Percentiles rank a stretch among this genome's conserved stretches.
Evolutionary conservation across 1,140 invertebrate genomes (phyloP).

Genomic region (Anoplophora glabripennis): DNA sequence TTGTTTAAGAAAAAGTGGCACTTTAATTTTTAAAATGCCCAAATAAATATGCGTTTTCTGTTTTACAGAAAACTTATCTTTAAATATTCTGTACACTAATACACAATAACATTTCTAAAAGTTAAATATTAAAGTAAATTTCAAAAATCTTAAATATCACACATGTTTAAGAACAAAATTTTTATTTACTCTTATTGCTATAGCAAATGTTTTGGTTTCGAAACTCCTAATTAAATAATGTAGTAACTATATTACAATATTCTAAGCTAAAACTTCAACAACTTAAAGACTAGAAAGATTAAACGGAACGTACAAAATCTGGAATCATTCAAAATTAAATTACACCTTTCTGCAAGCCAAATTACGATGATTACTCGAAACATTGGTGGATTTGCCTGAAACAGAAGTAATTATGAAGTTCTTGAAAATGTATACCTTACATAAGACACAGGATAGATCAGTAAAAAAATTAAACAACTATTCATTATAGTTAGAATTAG

Average conservation of each 20-base stretch:
- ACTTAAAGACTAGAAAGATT: too few species aligned
- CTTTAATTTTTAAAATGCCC: slow-evolving; percentile 14
- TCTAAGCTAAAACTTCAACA: too few species aligned
- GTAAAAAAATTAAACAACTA: too few species aligned
- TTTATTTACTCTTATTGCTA: slow-evolving; percentile 45
- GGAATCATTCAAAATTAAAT: too few species aligned
- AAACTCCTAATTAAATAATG: slow-evolving; percentile 7
- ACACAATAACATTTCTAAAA: slow-evolving; percentile 24
- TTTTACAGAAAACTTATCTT: slow-evolving; percentile 13
- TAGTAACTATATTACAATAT: too few species aligned
- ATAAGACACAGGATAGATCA: too few species aligned
- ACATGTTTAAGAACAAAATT: slow-evolving; percentile 34
- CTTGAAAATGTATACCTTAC: too few species aligned
- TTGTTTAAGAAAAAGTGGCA: slow-evolving; percentile 30
- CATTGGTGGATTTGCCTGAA: slow-evolving; percentile 13
- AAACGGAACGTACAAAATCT: too few species aligned
- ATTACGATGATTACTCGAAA: slow-evolving; percentile 3
- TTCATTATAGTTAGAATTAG: too few species aligned
- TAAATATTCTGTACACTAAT: slow-evolving; percentile 33
- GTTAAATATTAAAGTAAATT: slow-evolving; percentile 16
- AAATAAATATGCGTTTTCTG: slow-evolving; percentile 14
- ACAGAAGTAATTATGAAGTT: slow-evolving; percentile 12
- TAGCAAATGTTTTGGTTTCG: slow-evolving; percentile 38
- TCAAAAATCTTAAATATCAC: slow-evolving; percentile 35
- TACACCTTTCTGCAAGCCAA: slow-evolving; percentile 9